Conservation (phyloP, 2,797 vertebrate species). For the Tarsius wallacei region DNA sequence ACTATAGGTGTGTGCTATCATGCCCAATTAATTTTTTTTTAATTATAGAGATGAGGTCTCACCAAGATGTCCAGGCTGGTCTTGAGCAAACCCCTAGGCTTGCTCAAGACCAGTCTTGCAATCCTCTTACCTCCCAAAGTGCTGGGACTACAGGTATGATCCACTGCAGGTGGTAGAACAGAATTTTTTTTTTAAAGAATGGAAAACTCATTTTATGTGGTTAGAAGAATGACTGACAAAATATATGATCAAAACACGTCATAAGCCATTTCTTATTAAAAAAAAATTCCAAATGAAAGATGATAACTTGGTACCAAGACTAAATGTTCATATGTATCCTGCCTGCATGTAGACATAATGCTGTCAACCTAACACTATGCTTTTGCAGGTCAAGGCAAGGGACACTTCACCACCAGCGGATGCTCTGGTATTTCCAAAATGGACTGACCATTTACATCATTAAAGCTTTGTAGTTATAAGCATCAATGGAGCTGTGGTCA, state of each 20-base stretch:
- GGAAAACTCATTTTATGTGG: background rate
- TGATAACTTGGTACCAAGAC: background rate
- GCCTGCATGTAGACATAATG: background rate
- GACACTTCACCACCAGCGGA: background rate
- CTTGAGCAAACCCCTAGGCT: too few relatives aligned
- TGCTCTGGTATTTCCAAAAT: constrained; percentile 41
- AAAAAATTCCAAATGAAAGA: constrained; percentile 30
- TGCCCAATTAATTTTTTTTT: too few relatives aligned
- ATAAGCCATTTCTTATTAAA: background rate
- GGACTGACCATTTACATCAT: constrained; percentile 23
- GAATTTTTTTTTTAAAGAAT: background rate
- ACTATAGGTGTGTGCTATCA: too few relatives aligned
- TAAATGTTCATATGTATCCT: background rate
- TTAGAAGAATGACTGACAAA: background rate
- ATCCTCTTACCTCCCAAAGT: too few relatives aligned
- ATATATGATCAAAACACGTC: background rate
- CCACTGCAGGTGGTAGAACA: too few relatives aligned
- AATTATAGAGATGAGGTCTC: too few relatives aligned
- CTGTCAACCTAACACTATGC: background rate
- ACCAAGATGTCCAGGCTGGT: too few relatives aligned
- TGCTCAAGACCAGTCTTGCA: too few relatives aligned
- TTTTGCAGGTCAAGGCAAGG: constrained; percentile 44
- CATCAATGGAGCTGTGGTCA: constrained; percentile 62
- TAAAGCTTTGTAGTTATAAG: constrained; percentile 54
- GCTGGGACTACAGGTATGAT: too few relatives aligned